phyloP scores from a whole-genome alignment of 1,140 invertebrate genomes.

The Drosophila baimaii region DNA sequence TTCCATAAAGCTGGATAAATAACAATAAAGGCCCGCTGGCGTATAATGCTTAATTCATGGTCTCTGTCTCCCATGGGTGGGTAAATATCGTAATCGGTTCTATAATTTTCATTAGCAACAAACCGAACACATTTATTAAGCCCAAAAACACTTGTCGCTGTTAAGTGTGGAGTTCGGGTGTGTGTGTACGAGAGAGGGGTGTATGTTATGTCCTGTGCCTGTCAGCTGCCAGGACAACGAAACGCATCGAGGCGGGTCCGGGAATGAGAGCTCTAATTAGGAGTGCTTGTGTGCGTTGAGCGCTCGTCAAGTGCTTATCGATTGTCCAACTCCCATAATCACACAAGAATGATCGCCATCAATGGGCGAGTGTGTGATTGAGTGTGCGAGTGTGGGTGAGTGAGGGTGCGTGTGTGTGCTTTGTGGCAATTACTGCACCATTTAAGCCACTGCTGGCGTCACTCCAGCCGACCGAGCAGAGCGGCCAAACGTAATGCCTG shows the following conservation, averaged over 20 bases:
- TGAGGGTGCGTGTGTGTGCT: constrained; percentile 9
- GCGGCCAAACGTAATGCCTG: constrained; percentile 9
- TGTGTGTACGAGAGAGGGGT: constrained; percentile 9
- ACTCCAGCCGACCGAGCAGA: constrained; percentile 2
- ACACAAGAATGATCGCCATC: constrained; percentile 55
- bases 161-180: constrained; percentile 24
- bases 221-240: constrained; percentile 49
- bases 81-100: constrained; percentile 30
- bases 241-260: constrained; percentile 6
- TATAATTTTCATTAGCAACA: constrained; percentile 52
- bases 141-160: constrained; percentile 67
- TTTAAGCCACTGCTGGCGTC: constrained; percentile 22
- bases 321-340: constrained; percentile 61
- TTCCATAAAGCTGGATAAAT: constrained; percentile 36
- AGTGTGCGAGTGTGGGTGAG: constrained; percentile 12
- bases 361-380: constrained; percentile 24
- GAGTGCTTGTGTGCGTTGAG: constrained; percentile 20
- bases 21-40: constrained; percentile 30
- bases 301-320: constrained; percentile 45
- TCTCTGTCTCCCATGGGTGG: neutral
- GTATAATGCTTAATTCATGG: constrained; percentile 37
- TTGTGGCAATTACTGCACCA: constrained; percentile 35
- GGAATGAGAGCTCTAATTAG: constrained; percentile 33
- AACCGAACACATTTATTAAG: constrained; percentile 54
- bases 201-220: constrained; percentile 20